Evolutionary conservation across 2,113 vertebrate genomes (phyloP), one percentile per base, ranked within the genome.

Genomic region (Bucco capensis): DNA sequence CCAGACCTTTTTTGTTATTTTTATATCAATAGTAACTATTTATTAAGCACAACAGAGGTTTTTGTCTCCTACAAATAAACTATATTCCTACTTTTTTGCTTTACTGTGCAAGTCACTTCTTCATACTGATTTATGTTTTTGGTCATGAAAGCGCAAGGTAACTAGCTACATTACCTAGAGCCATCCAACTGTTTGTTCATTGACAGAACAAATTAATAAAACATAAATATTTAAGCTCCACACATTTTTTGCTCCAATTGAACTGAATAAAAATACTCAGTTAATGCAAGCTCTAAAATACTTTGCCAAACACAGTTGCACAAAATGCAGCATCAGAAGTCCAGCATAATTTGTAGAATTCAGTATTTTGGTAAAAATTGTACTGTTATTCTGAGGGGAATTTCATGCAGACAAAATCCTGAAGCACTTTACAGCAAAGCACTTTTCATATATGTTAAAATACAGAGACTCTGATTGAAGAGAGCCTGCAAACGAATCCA

Each of bases 371-470:
- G 5, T 62, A 81, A 46, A 19, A 60, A 86, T 47, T 28, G 22
- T 65, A 75, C 13, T 69, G 3, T 38, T 73, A 70, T 49, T 51
- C 50, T 4, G 4, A 76, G 16, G 19, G 14, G 14, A 73, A 72
- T 57, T 73, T 75, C 67, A 84, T 3, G 23, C 11, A 71, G 77
- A 50, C 38, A 84, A 92, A 87, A 67, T 9, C 23, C 60, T 38
- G 23, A 28, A 46, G 22, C 19, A 58, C 58, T 88, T 97, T 94
- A 99, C 47, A 99, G 96, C 78, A 99, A 97, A 49, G 99, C 98
- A 89, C 98, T 99, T 97, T 99, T 99, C 62, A 98, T 96, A 28
- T 99, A 99, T 13, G 98, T 98, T 97, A 99, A 95, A 80, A 99
- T 94, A 97, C 99, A 99, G 37, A 99, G 96, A 72, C 98, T 99